These are phyloP conservation scores for Pocillopora damicornis DNA, from an alignment of 64 coral and sea anemone genomes.

Conservation along the genomic window DNA sequence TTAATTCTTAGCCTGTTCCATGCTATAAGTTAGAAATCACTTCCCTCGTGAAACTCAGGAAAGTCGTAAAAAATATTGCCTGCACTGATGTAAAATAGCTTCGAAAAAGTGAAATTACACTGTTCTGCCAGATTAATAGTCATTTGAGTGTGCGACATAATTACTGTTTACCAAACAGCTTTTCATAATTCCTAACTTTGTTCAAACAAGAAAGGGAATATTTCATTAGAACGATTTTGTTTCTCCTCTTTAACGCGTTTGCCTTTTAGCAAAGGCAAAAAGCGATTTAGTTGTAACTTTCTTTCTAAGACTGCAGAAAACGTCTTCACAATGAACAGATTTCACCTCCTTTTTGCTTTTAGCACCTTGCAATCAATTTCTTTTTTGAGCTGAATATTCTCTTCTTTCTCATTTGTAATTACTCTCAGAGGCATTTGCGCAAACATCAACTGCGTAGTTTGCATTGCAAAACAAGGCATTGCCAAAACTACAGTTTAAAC, in stretches of 20 bases:
- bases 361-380: conserved; percentile 1
- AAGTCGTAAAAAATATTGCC: too few species aligned
- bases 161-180: not conserved
- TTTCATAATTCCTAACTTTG: not conserved
- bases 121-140: not conserved
- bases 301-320: not conserved
- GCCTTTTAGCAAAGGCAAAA: not conserved
- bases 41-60: too few species aligned
- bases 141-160: not conserved
- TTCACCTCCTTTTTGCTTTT: not conserved
- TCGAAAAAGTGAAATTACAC: not conserved
- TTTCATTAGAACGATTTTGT: not conserved
- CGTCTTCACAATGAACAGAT: not conserved
- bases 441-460: not conserved
- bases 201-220: not conserved
- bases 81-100: not conserved
- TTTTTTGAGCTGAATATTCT: not conserved
- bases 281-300: not conserved
- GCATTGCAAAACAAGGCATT: not conserved
- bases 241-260: not conserved
- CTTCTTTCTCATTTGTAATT: not conserved
- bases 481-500: not conserved
- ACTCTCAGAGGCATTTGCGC: not conserved
- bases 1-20: too few species aligned
- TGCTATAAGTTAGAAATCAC: too few species aligned